A percentile compares a stretch with the other conserved stretches of the same genome.
Conservation (phyloP, 2,888 invertebrate genomes). For the Chydorus sphaericus region DNA sequence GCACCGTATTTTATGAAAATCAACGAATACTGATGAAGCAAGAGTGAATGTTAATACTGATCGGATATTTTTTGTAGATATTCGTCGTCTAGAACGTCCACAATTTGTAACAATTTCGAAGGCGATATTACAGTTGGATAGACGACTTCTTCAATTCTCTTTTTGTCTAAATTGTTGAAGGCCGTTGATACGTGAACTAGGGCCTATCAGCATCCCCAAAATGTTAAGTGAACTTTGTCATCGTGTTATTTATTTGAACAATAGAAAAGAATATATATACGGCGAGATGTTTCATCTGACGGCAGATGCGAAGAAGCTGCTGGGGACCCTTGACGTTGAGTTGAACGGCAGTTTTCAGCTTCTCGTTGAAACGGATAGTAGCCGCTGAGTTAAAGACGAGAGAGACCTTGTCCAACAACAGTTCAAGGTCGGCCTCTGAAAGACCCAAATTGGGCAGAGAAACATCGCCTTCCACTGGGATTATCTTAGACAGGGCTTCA, state of each 20-base stretch:
- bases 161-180: constrained; percentile 46
- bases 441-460: constrained; percentile 28
- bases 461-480: constrained; percentile 32
- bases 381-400: constrained; percentile 47
- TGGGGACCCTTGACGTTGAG: constrained; percentile 42
- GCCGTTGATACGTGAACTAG: constrained; percentile 74
- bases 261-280: constrained; percentile 23
- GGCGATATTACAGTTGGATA: constrained; percentile 37
- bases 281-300: constrained; percentile 35
- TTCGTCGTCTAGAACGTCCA: no score
- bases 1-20: no score
- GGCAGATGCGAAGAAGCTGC: constrained; percentile 37
- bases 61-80: no score
- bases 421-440: constrained; percentile 27
- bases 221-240: background rate
- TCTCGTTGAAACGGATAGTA: constrained; percentile 44
- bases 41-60: no score
- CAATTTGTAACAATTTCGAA: constrained; percentile 13
- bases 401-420: constrained; percentile 30
- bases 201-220: constrained; percentile 39
- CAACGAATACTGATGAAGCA: no score
- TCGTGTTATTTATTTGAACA: background rate
- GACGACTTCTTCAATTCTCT: constrained; percentile 48
- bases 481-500: constrained; percentile 25
- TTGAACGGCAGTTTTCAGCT: constrained; percentile 37